These are phyloP conservation scores for Luehdorfia chinensis DNA, from an alignment of 1,140 invertebrate genomes.

Conservation along the genomic window DNA sequence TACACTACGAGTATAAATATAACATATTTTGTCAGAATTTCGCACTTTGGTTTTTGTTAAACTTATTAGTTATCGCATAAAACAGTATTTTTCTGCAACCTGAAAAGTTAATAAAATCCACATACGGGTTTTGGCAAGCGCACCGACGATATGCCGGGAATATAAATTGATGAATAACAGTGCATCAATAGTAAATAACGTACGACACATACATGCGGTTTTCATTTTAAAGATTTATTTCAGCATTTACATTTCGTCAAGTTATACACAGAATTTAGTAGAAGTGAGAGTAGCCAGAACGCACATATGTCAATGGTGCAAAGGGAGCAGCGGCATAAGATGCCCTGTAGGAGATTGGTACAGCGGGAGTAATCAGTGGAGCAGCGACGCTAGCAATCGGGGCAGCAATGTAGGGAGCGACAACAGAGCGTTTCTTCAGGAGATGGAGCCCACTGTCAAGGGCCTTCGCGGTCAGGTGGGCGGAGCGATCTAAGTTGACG, in stretches of 20 bases:
- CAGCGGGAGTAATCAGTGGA: constrained; percentile 14
- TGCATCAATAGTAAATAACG: too few species aligned
- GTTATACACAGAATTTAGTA: background rate
- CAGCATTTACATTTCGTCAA: background rate
- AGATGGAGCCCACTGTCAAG: constrained; percentile 38
- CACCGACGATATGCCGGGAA: too few species aligned
- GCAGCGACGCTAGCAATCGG: constrained; percentile 27
- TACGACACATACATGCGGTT: too few species aligned
- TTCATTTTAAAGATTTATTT: too few species aligned
- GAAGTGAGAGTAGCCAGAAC: constrained; percentile 1
- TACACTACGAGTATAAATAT: too few species aligned
- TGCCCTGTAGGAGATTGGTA: constrained; percentile 23
- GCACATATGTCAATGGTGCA: background rate
- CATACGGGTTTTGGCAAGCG: too few species aligned
- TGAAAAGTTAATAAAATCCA: too few species aligned
- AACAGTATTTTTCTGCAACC: too few species aligned
- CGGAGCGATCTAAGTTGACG: constrained; percentile 68
- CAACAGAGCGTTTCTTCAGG: constrained; percentile 45
- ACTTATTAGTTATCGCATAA: too few species aligned
- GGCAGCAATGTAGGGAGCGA: constrained; percentile 12
- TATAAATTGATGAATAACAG: too few species aligned
- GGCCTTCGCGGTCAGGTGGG: constrained; percentile 51
- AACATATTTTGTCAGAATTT: too few species aligned
- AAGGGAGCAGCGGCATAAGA: constrained; percentile 12
- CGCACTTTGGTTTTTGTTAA: too few species aligned